Conservation (phyloP, 2,888 invertebrate genomes). For the Pollenia griseotomentosa region DNA sequence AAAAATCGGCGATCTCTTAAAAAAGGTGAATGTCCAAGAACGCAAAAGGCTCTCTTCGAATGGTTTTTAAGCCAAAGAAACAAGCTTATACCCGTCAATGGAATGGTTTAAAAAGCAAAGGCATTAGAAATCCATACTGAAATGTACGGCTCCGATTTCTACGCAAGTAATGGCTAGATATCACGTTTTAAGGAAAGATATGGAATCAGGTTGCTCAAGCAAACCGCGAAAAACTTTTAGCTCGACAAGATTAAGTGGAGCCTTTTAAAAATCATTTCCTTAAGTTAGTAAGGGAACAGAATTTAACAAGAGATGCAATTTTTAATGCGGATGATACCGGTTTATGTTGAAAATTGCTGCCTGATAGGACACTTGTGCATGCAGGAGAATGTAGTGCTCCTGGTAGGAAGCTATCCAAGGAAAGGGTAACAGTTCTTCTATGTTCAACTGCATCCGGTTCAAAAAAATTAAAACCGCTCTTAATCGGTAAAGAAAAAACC, state of each 20-base stretch:
- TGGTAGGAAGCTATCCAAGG: constrained; percentile 33
- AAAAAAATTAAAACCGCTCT: constrained; percentile 47
- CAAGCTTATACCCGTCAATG: constrained; percentile 12
- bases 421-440: neutral
- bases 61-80: constrained; percentile 18
- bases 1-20: constrained; percentile 6
- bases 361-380: neutral
- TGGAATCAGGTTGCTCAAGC: constrained; percentile 46
- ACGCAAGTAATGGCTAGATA: constrained; percentile 41
- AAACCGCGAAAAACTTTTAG: constrained; percentile 45
- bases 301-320: constrained; percentile 53
- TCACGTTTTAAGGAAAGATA: constrained; percentile 46
- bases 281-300: constrained; percentile 26
- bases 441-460: constrained; percentile 39
- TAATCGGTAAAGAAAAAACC: constrained; percentile 56
- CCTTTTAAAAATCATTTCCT: constrained; percentile 36
- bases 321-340: constrained; percentile 47
- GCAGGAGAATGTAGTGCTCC: constrained; percentile 10
- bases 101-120: no score
- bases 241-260: constrained; percentile 23
- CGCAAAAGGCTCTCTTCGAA: constrained; percentile 12
- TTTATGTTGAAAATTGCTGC: constrained; percentile 34
- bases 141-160: constrained; percentile 31
- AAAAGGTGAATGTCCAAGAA: no score
- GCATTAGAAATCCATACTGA: constrained; percentile 24